Evolutionary conservation across 2,797 vertebrate species (phyloP).

Genomic region (Sparidentex hasta): DNA sequence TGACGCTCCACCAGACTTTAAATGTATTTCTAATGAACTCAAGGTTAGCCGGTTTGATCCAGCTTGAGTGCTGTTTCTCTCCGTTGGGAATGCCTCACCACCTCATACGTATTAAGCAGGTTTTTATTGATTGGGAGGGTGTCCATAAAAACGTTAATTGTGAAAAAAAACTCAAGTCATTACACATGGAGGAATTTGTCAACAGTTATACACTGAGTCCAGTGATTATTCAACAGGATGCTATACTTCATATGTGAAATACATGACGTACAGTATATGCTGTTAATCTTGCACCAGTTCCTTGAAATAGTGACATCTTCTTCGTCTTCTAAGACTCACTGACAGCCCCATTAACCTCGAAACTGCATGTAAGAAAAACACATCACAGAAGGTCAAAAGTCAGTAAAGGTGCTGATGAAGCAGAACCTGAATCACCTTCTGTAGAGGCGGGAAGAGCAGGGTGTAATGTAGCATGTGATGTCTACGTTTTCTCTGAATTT

Average conservation of each 20-base stretch:
- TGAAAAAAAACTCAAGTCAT: slow-evolving; percentile 2
- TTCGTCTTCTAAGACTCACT: slow-evolving; percentile 5
- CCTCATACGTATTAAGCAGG: slow-evolving; percentile 19
- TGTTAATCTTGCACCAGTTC: not conserved
- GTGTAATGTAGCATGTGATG: not conserved
- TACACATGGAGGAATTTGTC: not conserved
- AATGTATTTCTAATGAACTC: not conserved
- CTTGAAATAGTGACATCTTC: not conserved
- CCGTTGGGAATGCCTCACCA: not conserved
- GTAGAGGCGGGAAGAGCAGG: not conserved
- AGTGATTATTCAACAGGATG: not conserved
- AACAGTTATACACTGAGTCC: not conserved
- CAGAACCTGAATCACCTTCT: slow-evolving; percentile 14
- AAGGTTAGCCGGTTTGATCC: slow-evolving; percentile 5
- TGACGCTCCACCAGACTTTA: too few relatives aligned
- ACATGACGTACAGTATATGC: not conserved
- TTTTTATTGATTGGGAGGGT: slow-evolving; percentile 22
- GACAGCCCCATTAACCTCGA: not conserved
- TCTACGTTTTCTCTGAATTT: not conserved
- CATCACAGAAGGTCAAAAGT: slow-evolving; percentile 42
- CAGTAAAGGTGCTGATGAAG: slow-evolving; percentile 37
- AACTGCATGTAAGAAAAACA: slow-evolving; percentile 9
- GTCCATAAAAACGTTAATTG: not conserved
- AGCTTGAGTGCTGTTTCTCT: not conserved
- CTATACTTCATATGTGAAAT: not conserved